Evolutionary conservation across 2,113 vertebrate species (phyloP), one percentile per base, ranked within the genome.

Genomic region (Dromas ardeola): DNA sequence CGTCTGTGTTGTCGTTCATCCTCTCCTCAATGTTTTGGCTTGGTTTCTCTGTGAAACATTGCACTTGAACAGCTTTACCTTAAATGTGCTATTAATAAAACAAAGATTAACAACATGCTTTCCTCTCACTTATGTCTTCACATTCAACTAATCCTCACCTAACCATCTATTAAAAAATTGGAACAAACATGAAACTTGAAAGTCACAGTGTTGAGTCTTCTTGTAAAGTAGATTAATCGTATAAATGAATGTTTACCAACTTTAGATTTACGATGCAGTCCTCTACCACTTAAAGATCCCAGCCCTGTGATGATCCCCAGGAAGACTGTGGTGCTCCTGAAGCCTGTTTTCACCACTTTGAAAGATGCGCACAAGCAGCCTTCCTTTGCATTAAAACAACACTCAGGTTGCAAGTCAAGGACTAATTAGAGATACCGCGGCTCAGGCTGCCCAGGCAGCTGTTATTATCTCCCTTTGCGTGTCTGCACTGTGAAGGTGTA

Each of bases 271-370:
- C 32, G 62, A n/a, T n/a, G 43, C 32, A 74, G 72, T n/a, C 50
- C 52, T 92, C 62, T 62, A 45, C 82, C 47, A 86, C 38, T 38
- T 61, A 72, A 49, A 86, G 32, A 73, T 67, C 38, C 63, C 6
- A 6, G 67, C 42, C 53, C 50, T 93, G 76, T 95, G 63, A 88
- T 88, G 86, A 90, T 86, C n/a, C 42, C 61, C 29, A 47, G 50
- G 88, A 83, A 81, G 87, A 56, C 50, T 42, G 10, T 27, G 42
- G 79, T 85, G 61, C 71, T 83, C 81, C 82, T 74, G 22, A 62
- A 93, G 90, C 70, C 63, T 95, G 84, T 61, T 88, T 95, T 88
- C 67, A 93, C 34, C 87, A 63, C 76, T 96, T 95, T 94, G 73
- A 72, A 94, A 87, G 81, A 95, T 13, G 69, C 29, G 67, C 38